Base-by-base conservation (phyloP, 2,797 vertebrate genomes). In the Aulostomus chinensis region DNA sequence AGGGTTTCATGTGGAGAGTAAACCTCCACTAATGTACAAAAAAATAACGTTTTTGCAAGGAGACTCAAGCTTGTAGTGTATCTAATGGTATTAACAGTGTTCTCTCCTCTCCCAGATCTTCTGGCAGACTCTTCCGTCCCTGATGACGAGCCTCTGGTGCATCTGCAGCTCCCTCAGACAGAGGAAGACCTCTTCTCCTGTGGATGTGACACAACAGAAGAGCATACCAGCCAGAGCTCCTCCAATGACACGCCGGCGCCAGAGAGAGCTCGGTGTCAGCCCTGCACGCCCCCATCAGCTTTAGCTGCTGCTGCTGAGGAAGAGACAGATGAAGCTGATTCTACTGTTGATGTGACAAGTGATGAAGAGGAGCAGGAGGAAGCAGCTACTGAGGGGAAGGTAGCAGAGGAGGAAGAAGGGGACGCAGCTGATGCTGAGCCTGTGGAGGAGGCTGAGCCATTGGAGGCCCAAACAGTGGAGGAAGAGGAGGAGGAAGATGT, bases 201-300 rank as follows among this genome's bases (percentile, higher is more conserved):
- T 11, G 45, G 64, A 24, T 92, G 91, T 53, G 88, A 89, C 32
- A 35, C 80, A 17, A 57, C 84, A 6, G 84, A 88, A 21, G 86
- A 91, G 32, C 81, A 48, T 2, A 24, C 71, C 20, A 81, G 79
- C 64, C 89, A 86, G 68, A 91, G 84, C 58, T 86, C 90, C 33
- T 92, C 91, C 33, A 93, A 93, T 0, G 91, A 93, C 78, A 93
- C 91, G 0, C 91, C 91, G 0, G 89, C 88, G 22, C 89, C 91
- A 0, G 87, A 89, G 65, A 83, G 78, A 72, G 21, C 76, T 0
- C 52, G 88, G 39, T 92, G 91, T 53, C 87, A 82, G 53, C 82
- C 89, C 66, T 92, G 91, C 66, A 68, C 51, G 24, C 32, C 80
- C 0, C 38, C 50, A 0, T 21, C 73, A 1, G 16, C 32, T 8